Evolutionary conservation across 2,888 invertebrate genomes (phyloP), one percentile per base, ranked within the genome.

Genomic region (Melipona bicolor): DNA sequence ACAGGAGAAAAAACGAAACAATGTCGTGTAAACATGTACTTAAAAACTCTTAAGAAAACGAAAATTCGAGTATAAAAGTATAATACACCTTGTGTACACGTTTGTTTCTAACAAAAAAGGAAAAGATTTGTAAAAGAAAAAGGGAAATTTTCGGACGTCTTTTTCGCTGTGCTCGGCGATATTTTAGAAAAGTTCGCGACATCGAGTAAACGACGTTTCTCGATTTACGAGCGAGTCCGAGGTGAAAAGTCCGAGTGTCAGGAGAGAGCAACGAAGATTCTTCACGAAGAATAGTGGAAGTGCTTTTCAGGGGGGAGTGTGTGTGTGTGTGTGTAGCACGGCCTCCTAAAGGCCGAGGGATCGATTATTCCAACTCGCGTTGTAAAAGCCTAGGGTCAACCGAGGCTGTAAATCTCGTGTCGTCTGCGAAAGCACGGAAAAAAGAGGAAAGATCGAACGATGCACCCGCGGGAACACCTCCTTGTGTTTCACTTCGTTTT

Each of bases 321-420:
- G 24, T 24, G 24, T 24, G 24, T 24, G 27, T 27, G 27, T 27
- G 27, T 27, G 27, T 27, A n/a, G 49, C n/a, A 62, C 52, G 64
- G 50, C 32, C 62, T 81, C 62, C 67, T 43, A 32, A 43, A 56
- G 78, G 68, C 32, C 67, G 65, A 68, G 56, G 74, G 54, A 77
- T 81, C 79, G 86, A 79, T 84, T 68, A 84, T 80, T 67, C 80
- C 59, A 54, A 56, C 43, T 68, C n/a, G 64, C 61, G 65, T 70
- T 75, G 75, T 85, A 79, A 85, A 89, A 76, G 70, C 70, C 59
- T 43, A 50, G 77, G 82, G 80, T 89, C 80, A 79, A 64, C 50
- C 77, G 77, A 61, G 64, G 68, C 32, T 27, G 62, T 88, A 84
- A 88, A 88, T 89, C 81, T 85, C 59, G 5, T 11, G 56, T 15